Percentiles rank a stretch among this genome's conserved stretches.
Conservation (phyloP, 2,888 invertebrate genomes). For the Mimas tiliae region DNA sequence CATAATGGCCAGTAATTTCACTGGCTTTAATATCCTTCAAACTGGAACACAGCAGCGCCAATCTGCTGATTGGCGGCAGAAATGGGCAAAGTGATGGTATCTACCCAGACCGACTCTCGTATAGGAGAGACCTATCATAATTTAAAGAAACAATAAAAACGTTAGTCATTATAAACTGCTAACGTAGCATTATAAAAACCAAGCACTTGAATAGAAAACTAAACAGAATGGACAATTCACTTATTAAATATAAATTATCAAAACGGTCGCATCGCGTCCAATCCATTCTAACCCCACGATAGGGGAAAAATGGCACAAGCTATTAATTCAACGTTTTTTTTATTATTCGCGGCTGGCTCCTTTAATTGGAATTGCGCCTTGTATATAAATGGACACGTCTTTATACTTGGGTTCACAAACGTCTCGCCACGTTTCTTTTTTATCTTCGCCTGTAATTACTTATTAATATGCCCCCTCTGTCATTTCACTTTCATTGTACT, state of each 20-base stretch:
- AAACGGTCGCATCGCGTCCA: conserved; percentile 11
- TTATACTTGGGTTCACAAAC: conserved; percentile 35
- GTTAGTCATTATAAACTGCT: not conserved
- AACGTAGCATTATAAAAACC: not conserved
- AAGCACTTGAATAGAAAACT: conserved; percentile 7
- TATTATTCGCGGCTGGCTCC: conserved; percentile 11
- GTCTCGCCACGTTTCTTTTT: conserved; percentile 32
- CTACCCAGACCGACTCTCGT: too few species aligned
- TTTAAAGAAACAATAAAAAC: not conserved
- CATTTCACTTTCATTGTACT: conserved; percentile 22
- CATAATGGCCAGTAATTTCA: too few species aligned
- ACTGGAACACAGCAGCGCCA: too few species aligned
- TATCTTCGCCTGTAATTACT: conserved; percentile 28
- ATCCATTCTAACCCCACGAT: conserved; percentile 6
- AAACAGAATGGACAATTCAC: not conserved
- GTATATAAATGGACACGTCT: conserved; percentile 39
- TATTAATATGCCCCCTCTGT: conserved; percentile 30
- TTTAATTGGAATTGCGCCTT: conserved; percentile 42
- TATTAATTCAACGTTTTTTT: conserved; percentile 29
- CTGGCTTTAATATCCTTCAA: too few species aligned
- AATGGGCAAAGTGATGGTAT: too few species aligned
- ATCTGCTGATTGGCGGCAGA: too few species aligned
- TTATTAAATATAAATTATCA: conserved; percentile 17
- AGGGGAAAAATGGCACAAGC: conserved; percentile 20
- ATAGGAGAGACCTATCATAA: not conserved